Base-by-base conservation (phyloP, 2,888 invertebrate species). In the Drosophila prolongata region DNA sequence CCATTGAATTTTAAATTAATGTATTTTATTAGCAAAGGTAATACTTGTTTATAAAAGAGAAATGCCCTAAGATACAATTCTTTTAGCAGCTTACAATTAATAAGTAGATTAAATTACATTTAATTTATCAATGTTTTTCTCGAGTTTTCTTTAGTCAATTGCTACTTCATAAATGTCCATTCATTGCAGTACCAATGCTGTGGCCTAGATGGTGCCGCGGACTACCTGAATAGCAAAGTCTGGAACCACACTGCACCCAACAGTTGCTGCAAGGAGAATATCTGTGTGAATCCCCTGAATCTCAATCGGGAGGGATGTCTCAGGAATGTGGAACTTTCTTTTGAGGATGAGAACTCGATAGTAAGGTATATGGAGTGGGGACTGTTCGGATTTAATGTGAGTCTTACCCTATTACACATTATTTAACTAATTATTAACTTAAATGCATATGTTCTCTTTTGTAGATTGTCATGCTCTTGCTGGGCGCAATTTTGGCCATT, bases 241-340 rank as follows among this genome's bases (percentile, higher is more conserved):
- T 56, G 75, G 19, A 78, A 78, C 27, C 27, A 46, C 6, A 68
- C 67, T 3, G 76, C 80, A 16, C 90, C 91, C 34, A 65, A 78
- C 4, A 89, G 90, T 60, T 91, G 91, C 40, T 91, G 92, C 74
- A 89, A 79, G 64, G 77, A 76, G 14, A 79, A 59, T 54, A 90
- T 88, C 34, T 91, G 91, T 61, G 56, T 85, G 13, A 89, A 88
- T 68, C 89, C 90, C 5, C 58, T 80, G 65, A 89, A 90, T 68
- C 67, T 90, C 50, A 80, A 87, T 55, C 4, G 53, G 0, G 55
- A 62, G 0, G 91, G 91, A 10, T 91, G 91, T 65, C 69, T 80
- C 50, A 30, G 19, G 9, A 87, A 78, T 66, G 85, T 91, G 30
- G 81, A 90, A 69, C 74, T 81, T 50, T 84, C 85, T 4, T 90